Conservation (phyloP, 2,888 invertebrate genomes). For the Arenicola marina region DNA sequence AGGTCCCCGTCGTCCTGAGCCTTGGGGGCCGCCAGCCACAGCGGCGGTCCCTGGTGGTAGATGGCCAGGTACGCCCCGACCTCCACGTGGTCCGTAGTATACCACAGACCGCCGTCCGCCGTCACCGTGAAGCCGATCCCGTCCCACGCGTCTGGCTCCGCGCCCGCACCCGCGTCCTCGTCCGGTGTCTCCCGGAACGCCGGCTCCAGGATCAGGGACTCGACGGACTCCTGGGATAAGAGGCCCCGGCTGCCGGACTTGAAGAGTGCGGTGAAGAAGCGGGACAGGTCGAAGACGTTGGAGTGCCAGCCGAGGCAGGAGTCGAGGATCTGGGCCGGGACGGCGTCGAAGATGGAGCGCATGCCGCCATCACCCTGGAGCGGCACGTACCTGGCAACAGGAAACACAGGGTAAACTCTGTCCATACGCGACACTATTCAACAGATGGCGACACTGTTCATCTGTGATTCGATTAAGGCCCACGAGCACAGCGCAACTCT, state of each 20-base stretch:
- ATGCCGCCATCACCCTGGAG: neutral
- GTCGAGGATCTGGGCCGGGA: slow-evolving; percentile 40
- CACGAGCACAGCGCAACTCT: too few relatives aligned
- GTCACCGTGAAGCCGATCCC: neutral
- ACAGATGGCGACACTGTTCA: too few relatives aligned
- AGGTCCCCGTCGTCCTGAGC: slow-evolving; percentile 25
- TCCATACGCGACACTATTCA: too few relatives aligned
- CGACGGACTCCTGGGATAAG: slow-evolving; percentile 37
- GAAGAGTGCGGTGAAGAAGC: slow-evolving; percentile 41
- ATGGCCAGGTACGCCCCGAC: neutral
- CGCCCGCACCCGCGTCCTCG: neutral
- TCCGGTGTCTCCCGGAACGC: slow-evolving; percentile 19
- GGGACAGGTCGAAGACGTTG: slow-evolving; percentile 48
- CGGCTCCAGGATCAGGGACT: slow-evolving; percentile 33
- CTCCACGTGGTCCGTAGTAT: neutral
- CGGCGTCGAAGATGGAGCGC: slow-evolving; percentile 12
- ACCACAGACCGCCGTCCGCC: slow-evolving; percentile 2
- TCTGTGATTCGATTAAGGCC: too few relatives aligned
- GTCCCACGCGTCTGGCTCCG: neutral
- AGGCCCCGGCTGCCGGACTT: slow-evolving; percentile 34
- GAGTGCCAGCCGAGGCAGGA: slow-evolving; percentile 53
- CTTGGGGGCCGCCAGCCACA: neutral
- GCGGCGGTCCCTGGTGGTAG: neutral
- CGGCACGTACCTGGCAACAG: too few relatives aligned
- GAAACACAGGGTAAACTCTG: too few relatives aligned